These are phyloP conservation scores for Campylorhamphus procurvoides DNA, from an alignment of 2,113 vertebrate genomes.

Conservation along the genomic window DNA sequence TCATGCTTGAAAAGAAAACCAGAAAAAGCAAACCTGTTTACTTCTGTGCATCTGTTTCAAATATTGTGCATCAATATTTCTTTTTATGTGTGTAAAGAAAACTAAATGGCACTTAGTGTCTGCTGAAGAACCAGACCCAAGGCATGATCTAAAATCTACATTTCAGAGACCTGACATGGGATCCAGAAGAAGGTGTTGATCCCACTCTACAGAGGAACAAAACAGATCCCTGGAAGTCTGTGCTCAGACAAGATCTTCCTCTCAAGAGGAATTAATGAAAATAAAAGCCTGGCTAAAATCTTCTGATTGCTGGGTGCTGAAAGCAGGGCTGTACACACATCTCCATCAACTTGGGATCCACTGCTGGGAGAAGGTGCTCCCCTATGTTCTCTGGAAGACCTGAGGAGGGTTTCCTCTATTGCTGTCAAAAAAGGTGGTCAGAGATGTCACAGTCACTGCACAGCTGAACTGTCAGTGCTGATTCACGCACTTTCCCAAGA, in stretches of 20 bases:
- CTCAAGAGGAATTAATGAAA: neutral
- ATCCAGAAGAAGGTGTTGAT: neutral
- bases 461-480: neutral
- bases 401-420: neutral
- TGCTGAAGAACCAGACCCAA: neutral
- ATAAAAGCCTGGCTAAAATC: neutral
- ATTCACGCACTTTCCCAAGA: neutral
- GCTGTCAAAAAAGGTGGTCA: neutral
- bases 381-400: neutral
- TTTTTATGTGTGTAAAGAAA: neutral
- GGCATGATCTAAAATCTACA: neutral
- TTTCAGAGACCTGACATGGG: neutral
- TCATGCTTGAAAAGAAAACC: neutral
- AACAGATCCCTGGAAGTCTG: neutral
- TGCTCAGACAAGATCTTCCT: neutral
- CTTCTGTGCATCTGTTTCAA: neutral
- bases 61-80: rapidly evolving
- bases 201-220: neutral
- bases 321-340: neutral
- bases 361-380: neutral
- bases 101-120: neutral
- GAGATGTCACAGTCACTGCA: no score
- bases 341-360: neutral
- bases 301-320: neutral
- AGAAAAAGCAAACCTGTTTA: neutral